These are phyloP conservation scores for Chionomys nivalis DNA, from an alignment of 2,113 vertebrate genomes.

Conservation along the genomic window DNA sequence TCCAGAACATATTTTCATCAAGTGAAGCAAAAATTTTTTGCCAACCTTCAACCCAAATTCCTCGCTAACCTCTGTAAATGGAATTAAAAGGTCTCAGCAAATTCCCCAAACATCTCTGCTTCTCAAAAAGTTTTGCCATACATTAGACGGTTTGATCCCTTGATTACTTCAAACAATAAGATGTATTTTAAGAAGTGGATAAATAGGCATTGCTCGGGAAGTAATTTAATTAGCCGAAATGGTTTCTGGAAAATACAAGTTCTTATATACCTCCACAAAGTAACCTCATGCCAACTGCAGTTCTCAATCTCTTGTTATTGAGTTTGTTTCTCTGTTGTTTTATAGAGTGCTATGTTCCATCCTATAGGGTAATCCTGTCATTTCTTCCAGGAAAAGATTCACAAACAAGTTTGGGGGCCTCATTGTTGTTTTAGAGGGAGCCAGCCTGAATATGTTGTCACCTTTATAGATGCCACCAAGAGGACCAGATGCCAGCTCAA, in stretches of 20 bases:
- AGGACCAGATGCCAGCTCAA: background rate
- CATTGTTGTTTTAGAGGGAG: background rate
- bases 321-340: background rate
- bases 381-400: background rate
- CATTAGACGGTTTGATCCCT: background rate
- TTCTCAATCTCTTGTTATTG: background rate
- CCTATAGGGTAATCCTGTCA: background rate
- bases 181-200: background rate
- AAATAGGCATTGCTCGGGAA: background rate
- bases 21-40: background rate
- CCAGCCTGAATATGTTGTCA: background rate
- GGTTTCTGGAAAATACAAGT: background rate
- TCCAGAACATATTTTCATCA: background rate
- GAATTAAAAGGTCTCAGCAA: background rate
- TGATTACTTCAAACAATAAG: background rate
- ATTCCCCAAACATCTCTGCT: background rate
- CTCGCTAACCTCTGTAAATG: slow-evolving; percentile 1
- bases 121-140: background rate
- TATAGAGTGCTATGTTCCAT: background rate
- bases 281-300: background rate
- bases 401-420: background rate
- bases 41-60: background rate
- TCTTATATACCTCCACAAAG: background rate
- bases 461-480: background rate
- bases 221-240: background rate